Base-by-base conservation (phyloP, 2,888 invertebrate genomes). In the Lypha dubia region DNA sequence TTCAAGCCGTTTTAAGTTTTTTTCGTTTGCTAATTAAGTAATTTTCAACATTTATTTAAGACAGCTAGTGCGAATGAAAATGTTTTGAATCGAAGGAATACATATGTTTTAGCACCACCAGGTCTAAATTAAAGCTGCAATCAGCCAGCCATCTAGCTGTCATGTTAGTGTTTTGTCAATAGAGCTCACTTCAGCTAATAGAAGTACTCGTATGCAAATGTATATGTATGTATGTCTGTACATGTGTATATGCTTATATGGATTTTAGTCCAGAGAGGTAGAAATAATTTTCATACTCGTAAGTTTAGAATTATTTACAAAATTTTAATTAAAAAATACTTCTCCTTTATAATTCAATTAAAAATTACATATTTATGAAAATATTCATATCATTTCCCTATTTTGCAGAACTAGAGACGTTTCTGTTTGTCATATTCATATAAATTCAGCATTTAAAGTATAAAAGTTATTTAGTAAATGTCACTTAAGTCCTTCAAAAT, bases 81-180 rank as follows among this genome's bases (percentile, higher is more conserved):
- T 22, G 38, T 15, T 6, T 15, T 38, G 1, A 38, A 41, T 7
- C 38, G 38, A 13, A 9, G n/a, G 46, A 46, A 13, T 51, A 22
- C 22, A 51, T 13, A 9, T 11, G 35, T 58, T 58, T 35, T 3
- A 11, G 5, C 35, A 35, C 6, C 58, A 32, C 35, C 32, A 58
- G 58, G n/a, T 32, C 32, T 3, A 35, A 32, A 1, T 58, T 58
- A 11, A 53, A 20, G 11, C 74, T 41, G 15, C n/a, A 53, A 15
- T 15, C 15, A 58, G 44, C 11, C n/a, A 44, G 11, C 13, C n/a
- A n/a, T n/a, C 11, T 15, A 13, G 0, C 13, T 46, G 22, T 6
- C 44, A 70, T n/a, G 38, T 24, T 24, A 41, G 13, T 32, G 28
- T 32, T 8, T 44, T 58, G 28, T 41, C 44, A 71, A 58, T 15